These are phyloP conservation scores for Dicerorhinus sumatrensis DNA, from an alignment of 2,113 vertebrate species.

Conservation along the genomic window DNA sequence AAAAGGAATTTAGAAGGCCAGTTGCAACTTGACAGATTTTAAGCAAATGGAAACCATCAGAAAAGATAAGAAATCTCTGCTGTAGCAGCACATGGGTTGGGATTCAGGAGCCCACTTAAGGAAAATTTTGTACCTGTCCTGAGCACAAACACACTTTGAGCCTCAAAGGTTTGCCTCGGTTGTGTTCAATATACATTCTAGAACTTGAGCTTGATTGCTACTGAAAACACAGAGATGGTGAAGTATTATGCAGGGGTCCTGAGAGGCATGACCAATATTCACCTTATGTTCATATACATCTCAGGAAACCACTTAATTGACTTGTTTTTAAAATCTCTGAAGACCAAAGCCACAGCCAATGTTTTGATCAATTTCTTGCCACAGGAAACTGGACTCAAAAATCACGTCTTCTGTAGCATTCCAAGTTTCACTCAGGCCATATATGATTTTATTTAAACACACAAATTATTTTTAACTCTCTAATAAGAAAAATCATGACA, in stretches of 20 bases:
- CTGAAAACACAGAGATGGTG: background rate
- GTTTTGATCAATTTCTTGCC: background rate
- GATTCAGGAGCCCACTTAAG: background rate
- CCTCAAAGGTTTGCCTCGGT: background rate
- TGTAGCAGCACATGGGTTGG: background rate
- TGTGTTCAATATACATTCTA: background rate
- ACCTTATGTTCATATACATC: background rate
- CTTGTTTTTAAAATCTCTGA: background rate
- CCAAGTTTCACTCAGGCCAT: background rate
- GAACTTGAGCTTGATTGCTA: background rate
- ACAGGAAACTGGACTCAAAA: background rate
- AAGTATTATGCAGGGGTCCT: background rate
- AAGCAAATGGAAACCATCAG: background rate
- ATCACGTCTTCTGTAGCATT: background rate
- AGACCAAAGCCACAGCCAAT: background rate
- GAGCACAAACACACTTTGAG: background rate
- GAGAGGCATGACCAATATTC: background rate
- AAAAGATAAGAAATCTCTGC: background rate
- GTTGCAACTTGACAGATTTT: background rate
- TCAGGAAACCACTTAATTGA: background rate
- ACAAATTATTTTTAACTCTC: conserved; percentile 42
- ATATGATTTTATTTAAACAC: conserved; percentile 1
- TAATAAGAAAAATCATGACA: background rate
- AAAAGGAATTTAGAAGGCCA: background rate
- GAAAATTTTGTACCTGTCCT: background rate